Conservation (phyloP, 2,888 invertebrate genomes). For the Drosophila rellima region DNA sequence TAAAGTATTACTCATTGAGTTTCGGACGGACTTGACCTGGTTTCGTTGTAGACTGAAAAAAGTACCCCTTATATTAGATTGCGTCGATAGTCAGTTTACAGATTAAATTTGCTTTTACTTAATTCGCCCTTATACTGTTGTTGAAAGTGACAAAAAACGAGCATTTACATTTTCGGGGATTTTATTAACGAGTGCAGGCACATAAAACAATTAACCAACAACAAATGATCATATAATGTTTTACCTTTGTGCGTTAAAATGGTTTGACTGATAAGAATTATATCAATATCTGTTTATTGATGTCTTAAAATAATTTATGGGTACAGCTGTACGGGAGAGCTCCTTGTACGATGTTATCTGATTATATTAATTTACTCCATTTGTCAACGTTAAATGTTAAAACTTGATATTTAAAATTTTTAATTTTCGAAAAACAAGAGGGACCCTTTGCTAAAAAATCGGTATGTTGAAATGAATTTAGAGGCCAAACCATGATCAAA, state of each 20-base stretch:
- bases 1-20: slow-evolving; percentile 29
- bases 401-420: too few species aligned
- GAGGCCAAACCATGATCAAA: too few species aligned
- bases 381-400: too few species aligned
- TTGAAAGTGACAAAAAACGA: slow-evolving; percentile 27
- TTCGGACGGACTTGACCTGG: slow-evolving; percentile 33
- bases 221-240: slow-evolving; percentile 19
- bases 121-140: slow-evolving; percentile 39
- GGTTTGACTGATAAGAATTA: slow-evolving; percentile 37
- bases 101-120: slow-evolving; percentile 37
- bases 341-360: background rate
- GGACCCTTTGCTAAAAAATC: too few species aligned
- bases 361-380: background rate
- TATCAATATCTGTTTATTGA: slow-evolving; percentile 12
- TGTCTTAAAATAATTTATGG: slow-evolving; percentile 10
- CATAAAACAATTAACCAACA: slow-evolving; percentile 34
- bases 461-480: too few species aligned
- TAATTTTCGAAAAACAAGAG: too few species aligned
- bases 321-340: slow-evolving; percentile 11
- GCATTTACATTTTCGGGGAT: slow-evolving; percentile 58
- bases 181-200: slow-evolving; percentile 48
- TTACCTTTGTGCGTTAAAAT: slow-evolving; percentile 24
- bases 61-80: slow-evolving; percentile 28
- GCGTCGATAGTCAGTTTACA: slow-evolving; percentile 10
- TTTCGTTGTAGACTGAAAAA: slow-evolving; percentile 25